These are phyloP conservation scores for Bergia puertoricense DNA, from an alignment of 92 coral and sea anemone species.

Conservation along the genomic window DNA sequence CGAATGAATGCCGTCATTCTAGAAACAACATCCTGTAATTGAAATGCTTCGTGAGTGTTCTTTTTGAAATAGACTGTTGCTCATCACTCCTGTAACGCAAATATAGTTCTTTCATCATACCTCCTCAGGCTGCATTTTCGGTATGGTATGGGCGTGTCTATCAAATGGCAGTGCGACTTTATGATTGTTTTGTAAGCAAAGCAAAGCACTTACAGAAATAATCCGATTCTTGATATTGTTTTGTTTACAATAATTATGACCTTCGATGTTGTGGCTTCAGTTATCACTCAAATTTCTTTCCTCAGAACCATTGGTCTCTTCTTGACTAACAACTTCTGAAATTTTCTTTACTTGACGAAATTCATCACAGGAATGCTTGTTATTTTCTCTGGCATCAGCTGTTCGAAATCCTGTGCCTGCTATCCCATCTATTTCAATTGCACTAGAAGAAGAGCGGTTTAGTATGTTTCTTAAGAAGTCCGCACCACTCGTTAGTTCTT, in stretches of 20 bases:
- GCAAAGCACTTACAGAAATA: no score
- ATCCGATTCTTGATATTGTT: not conserved
- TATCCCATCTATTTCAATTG: not conserved
- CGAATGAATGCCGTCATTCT: no score
- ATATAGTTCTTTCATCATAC: no score
- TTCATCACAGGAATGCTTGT: not conserved
- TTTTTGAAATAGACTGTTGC: no score
- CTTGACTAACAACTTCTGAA: not conserved
- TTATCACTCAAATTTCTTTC: not conserved
- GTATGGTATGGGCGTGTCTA: no score
- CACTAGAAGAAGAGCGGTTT: not conserved
- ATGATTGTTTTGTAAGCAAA: no score
- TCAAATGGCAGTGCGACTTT: not conserved
- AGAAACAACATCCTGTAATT: no score
- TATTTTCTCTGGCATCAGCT: not conserved
- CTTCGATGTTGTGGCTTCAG: not conserved
- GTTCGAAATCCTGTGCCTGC: not conserved
- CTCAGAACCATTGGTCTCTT: not conserved
- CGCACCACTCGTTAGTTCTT: constrained; percentile 4
- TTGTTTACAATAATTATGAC: not conserved
- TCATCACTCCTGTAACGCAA: no score
- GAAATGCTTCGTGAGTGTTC: no score
- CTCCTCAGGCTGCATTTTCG: no score
- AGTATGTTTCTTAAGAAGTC: constrained; percentile 11
- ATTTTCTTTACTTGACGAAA: not conserved